These are phyloP conservation scores for Hemibagrus wyckioides DNA, from an alignment of 2,113 vertebrate species.

Conservation along the genomic window DNA sequence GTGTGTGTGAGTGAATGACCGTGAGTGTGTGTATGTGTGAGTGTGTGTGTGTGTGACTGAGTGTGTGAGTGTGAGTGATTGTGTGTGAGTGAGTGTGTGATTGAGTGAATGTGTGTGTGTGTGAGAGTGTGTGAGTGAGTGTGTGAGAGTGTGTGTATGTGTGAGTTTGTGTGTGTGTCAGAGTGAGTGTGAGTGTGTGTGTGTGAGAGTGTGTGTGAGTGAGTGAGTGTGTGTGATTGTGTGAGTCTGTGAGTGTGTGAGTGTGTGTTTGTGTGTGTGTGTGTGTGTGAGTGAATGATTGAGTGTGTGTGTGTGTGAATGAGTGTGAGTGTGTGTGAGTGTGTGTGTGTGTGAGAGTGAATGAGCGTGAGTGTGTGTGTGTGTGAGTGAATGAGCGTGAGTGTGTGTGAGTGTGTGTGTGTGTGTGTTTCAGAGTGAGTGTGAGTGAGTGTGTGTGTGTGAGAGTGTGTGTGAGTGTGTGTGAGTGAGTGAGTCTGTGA, in stretches of 20 bases:
- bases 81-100: too few relatives aligned
- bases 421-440: neutral
- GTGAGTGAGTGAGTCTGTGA: too few relatives aligned
- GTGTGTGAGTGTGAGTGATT: too few relatives aligned
- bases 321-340: neutral
- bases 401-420: constrained; percentile 81
- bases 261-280: neutral
- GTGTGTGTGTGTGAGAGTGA: too few relatives aligned
- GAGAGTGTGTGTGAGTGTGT: neutral
- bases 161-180: neutral
- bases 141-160: neutral
- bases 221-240: neutral
- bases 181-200: neutral
- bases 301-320: neutral
- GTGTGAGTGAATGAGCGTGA: too few relatives aligned
- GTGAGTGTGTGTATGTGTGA: too few relatives aligned
- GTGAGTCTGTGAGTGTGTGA: constrained; percentile 74
- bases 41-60: too few relatives aligned
- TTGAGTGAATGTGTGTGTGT: too few relatives aligned
- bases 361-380: too few relatives aligned
- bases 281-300: neutral
- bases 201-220: neutral
- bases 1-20: neutral
- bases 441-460: neutral
- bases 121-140: constrained; percentile 55